phyloP scores from a whole-genome alignment of 2,888 invertebrate species.

The Andrena hattorfiana region DNA sequence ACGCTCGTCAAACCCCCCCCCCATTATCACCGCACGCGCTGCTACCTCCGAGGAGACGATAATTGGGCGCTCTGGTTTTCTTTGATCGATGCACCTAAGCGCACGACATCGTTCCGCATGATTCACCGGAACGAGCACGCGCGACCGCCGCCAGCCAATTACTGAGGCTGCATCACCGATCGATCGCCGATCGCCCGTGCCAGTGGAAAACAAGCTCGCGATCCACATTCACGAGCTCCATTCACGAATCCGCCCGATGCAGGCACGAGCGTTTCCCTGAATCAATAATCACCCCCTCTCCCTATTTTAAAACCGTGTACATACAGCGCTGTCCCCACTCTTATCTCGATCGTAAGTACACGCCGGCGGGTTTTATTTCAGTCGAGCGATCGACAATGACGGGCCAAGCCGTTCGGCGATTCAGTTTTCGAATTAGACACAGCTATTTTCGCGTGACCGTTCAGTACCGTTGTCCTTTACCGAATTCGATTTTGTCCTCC shows the following conservation, averaged over 20 bases:
- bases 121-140: background rate
- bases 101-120: background rate
- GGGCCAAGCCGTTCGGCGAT: constrained; percentile 13
- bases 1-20: background rate
- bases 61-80: background rate
- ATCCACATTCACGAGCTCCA: background rate
- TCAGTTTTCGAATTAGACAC: constrained; percentile 26
- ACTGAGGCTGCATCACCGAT: background rate
- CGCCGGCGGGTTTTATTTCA: constrained; percentile 18
- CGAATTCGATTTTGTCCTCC: background rate
- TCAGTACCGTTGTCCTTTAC: background rate
- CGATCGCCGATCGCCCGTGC: background rate
- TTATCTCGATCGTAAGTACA: background rate
- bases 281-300: constrained; percentile 16
- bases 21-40: background rate
- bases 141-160: background rate
- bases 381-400: constrained; percentile 19
- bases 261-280: background rate
- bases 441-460: constrained; percentile 16
- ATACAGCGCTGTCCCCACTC: too few relatives aligned
- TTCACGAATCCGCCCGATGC: background rate
- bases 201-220: too few relatives aligned
- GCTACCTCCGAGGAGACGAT: background rate
- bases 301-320: background rate
- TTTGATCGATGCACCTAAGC: background rate